A percentile compares a stretch with the other conserved stretches of the same genome.
Conservation (phyloP, 1,140 invertebrate genomes). For the Achatina immaculata region DNA sequence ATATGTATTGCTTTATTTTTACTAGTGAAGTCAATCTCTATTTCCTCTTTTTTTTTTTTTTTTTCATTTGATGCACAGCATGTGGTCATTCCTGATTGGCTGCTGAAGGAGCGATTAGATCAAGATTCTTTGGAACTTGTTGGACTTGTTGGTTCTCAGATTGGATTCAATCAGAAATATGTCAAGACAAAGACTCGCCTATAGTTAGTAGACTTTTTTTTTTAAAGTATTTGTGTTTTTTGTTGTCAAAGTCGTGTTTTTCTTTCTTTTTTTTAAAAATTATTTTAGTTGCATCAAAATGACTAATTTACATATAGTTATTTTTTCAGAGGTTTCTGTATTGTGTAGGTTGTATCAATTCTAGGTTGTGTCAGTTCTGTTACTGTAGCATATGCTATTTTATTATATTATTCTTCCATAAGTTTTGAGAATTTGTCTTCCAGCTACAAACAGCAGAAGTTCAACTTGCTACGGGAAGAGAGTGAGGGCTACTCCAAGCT, state of each 20-base stretch:
- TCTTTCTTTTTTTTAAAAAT: neutral
- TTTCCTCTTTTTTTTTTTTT: neutral
- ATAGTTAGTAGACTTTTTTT: slow-evolving; percentile 83
- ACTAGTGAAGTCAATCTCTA: neutral
- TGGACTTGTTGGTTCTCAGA: slow-evolving; percentile 90
- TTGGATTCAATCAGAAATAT: slow-evolving; percentile 93
- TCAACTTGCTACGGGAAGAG: slow-evolving; percentile 98
- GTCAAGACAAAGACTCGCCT: slow-evolving; percentile 98
- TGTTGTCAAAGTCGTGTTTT: neutral
- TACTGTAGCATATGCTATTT: too few species aligned
- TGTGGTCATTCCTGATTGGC: slow-evolving; percentile 83
- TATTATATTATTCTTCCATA: too few species aligned
- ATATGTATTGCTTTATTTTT: too few species aligned
- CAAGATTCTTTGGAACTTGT: slow-evolving; percentile 93
- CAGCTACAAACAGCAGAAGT: slow-evolving; percentile 99
- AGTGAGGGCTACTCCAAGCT: slow-evolving; percentile 99
- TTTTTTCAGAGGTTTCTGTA: too few species aligned
- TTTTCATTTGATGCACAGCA: slow-evolving; percentile 60
- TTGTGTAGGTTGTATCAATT: too few species aligned
- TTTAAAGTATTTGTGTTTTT: neutral
- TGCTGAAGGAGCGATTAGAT: slow-evolving; percentile 92
- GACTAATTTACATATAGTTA: too few species aligned
- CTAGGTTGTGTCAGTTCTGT: too few species aligned
- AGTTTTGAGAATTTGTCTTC: slow-evolving; percentile 29
- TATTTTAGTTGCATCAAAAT: too few species aligned